Evolutionary conservation across 2,797 vertebrate species (phyloP).

Genomic region (Neomorphus geoffroyi): DNA sequence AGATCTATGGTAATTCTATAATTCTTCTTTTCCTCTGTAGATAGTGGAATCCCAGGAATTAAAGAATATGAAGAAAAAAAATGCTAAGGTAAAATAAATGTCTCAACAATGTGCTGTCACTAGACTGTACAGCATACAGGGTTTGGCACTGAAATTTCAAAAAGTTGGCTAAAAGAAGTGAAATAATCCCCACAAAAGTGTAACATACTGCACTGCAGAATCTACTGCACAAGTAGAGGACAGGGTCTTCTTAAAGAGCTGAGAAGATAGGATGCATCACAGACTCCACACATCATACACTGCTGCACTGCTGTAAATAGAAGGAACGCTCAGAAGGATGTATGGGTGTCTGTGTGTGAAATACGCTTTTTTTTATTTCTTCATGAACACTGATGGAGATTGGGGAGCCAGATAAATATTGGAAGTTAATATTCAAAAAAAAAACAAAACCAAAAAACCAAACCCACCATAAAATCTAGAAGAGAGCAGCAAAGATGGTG

Average conservation of each 20-base stretch:
- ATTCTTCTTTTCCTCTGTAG: slow-evolving; percentile 56
- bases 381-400: background rate
- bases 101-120: background rate
- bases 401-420: background rate
- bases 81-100: slow-evolving; percentile 73
- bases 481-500: background rate
- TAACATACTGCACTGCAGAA: background rate
- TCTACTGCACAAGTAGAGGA: background rate
- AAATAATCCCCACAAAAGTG: background rate
- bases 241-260: background rate
- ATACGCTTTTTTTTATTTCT: background rate
- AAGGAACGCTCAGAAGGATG: background rate
- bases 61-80: slow-evolving; percentile 71
- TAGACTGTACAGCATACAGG: background rate
- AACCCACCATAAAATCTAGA: background rate
- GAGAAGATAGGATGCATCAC: background rate
- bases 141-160: background rate
- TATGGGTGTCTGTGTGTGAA: background rate
- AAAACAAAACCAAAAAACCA: too few species aligned
- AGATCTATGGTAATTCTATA: background rate
- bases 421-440: background rate
- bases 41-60: slow-evolving; percentile 64
- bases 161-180: background rate
- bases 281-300: rapidly evolving
- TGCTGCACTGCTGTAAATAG: background rate